A percentile compares a stretch with the other conserved stretches of the same genome.
Evolutionary conservation across 1,140 invertebrate genomes (phyloP).

Genomic region (Thaumetopoea pityocampa): DNA sequence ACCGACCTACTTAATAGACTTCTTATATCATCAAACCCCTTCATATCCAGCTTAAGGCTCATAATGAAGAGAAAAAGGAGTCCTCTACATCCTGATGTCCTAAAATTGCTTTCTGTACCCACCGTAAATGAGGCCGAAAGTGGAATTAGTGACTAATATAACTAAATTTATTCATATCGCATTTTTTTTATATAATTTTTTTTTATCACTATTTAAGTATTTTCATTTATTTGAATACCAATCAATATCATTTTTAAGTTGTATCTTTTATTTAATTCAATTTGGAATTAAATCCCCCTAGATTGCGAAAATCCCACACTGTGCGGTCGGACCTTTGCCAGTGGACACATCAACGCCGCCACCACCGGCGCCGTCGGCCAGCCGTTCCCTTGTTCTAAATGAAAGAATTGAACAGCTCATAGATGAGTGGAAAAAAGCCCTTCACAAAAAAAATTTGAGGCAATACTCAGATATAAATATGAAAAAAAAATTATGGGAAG

Average conservation of each 20-base stretch:
- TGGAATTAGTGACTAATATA: slow-evolving; percentile 2
- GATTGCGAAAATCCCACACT: too few species aligned
- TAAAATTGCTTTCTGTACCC: too few species aligned
- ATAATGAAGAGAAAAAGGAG: slow-evolving; percentile 3
- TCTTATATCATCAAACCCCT: slow-evolving; percentile 7
- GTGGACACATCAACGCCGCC: not conserved
- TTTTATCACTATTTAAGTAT: too few species aligned
- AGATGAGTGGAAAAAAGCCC: not conserved
- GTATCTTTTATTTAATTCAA: too few species aligned
- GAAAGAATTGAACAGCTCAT: not conserved
- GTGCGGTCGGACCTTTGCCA: too few species aligned
- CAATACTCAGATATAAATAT: not conserved
- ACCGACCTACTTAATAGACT: slow-evolving; percentile 8
- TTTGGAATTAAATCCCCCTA: too few species aligned
- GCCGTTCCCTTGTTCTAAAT: not conserved
- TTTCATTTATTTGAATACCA: too few species aligned
- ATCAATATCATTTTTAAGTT: too few species aligned
- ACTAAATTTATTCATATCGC: too few species aligned
- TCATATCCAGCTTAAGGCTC: slow-evolving; percentile 3
- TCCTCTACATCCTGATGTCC: not conserved
- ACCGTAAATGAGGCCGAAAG: not conserved
- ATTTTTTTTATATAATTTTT: too few species aligned
- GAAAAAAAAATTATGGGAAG: not conserved
- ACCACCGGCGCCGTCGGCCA: not conserved
- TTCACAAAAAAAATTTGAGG: not conserved